A percentile compares a stretch with the other conserved stretches of the same genome.
Evolutionary conservation across 2,797 vertebrate genomes (phyloP).

Genomic region (Thunnus albacares): DNA sequence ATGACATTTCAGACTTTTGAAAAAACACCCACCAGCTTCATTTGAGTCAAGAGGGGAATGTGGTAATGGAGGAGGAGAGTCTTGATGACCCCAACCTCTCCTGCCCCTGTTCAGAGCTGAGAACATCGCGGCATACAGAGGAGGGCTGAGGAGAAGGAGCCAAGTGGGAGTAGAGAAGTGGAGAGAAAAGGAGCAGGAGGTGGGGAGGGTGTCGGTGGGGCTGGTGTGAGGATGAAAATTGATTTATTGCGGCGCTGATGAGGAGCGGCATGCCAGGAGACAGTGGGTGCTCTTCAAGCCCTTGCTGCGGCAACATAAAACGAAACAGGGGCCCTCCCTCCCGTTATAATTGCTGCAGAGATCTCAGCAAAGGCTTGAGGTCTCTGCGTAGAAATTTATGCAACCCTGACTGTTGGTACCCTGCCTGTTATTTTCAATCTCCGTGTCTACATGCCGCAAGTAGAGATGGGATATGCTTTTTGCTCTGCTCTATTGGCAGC

Average conservation of each 20-base stretch:
- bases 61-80: conserved; percentile 19
- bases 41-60: conserved; percentile 30
- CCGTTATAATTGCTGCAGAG: conserved; percentile 83
- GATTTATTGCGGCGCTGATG: conserved; percentile 89
- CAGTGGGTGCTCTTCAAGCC: conserved; percentile 81
- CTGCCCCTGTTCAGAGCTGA: conserved; percentile 37
- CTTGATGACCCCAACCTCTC: conserved; percentile 38
- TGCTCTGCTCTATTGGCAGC: conserved; percentile 36
- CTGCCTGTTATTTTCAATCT: conserved; percentile 71
- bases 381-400: conserved; percentile 77
- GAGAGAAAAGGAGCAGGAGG: conserved; percentile 63
- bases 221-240: conserved; percentile 84
- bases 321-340: conserved; percentile 77
- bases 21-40: conserved; percentile 36
- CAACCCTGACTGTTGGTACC: conserved; percentile 62
- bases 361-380: conserved; percentile 78
- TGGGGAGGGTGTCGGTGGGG: conserved; percentile 61
- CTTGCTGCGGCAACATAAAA: conserved; percentile 85
- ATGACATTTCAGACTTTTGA: conserved; percentile 30
- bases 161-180: conserved; percentile 65
- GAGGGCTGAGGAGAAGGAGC: conserved; percentile 56
- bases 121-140: conserved; percentile 43
- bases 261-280: conserved; percentile 84
- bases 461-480: conserved; percentile 46
- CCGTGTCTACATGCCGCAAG: conserved; percentile 64